phyloP scores from a whole-genome alignment of 2,888 invertebrate species.

The Phengaris arion region DNA sequence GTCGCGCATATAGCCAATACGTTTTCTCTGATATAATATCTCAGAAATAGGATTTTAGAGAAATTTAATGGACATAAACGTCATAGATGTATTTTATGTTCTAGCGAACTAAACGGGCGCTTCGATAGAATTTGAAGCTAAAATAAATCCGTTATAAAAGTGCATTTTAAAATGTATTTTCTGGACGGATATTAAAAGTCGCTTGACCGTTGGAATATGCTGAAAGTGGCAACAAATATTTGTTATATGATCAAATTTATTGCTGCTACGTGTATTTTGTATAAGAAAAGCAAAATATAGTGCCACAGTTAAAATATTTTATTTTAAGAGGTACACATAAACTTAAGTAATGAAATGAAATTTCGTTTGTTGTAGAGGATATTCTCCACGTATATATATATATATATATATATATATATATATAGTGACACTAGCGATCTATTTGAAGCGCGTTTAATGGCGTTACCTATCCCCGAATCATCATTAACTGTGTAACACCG shows the following conservation, averaged over 20 bases:
- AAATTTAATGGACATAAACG: conserved; percentile 26
- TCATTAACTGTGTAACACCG: not conserved
- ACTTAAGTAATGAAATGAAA: too few species aligned
- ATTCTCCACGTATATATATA: too few species aligned
- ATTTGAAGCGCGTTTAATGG: too few species aligned
- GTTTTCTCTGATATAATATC: not conserved
- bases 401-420: too few species aligned
- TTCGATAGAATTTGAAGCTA: conserved; percentile 14
- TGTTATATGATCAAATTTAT: not conserved
- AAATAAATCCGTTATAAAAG: conserved; percentile 8
- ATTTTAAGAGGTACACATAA: too few species aligned
- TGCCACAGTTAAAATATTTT: too few species aligned
- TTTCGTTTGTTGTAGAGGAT: too few species aligned
- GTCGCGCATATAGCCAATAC: not conserved
- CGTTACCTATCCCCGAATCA: too few species aligned
- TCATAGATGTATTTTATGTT: conserved; percentile 28
- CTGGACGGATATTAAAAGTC: conserved; percentile 19
- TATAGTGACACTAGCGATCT: too few species aligned
- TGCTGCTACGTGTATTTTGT: not conserved
- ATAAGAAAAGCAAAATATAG: not conserved
- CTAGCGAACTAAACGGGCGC: conserved; percentile 23
- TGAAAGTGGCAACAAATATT: conserved; percentile 1
- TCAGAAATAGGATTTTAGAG: not conserved
- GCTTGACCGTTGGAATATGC: not conserved
- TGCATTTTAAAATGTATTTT: conserved; percentile 15